phyloP scores from a whole-genome alignment of 2,888 invertebrate genomes.

The Phortica magna region DNA sequence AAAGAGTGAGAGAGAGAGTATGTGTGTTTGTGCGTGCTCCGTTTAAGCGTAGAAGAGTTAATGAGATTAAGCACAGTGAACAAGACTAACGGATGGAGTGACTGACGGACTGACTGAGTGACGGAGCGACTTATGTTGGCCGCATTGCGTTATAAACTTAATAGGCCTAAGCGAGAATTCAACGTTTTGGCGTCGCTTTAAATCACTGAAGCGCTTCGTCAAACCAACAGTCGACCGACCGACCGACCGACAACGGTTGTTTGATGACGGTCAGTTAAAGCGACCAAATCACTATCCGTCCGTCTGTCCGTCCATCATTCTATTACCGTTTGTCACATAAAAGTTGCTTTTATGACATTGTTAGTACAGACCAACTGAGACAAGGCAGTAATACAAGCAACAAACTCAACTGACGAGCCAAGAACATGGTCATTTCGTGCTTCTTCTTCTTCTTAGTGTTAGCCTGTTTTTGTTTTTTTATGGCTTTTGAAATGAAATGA shows the following conservation, averaged over 20 bases:
- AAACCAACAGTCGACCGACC: neutral
- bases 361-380: slow-evolving; percentile 17
- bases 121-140: neutral
- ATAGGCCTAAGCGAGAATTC: slow-evolving; percentile 16
- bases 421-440: neutral
- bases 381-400: slow-evolving; percentile 1
- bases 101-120: neutral
- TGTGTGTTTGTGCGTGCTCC: neutral
- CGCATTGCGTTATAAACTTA: slow-evolving; percentile 22
- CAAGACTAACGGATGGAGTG: neutral
- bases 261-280: slow-evolving; percentile 9
- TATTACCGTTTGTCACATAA: slow-evolving; percentile 21
- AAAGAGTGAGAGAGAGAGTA: neutral
- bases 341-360: slow-evolving; percentile 31
- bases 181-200: slow-evolving; percentile 10
- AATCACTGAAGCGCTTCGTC: slow-evolving; percentile 6
- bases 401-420: neutral
- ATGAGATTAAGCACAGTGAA: slow-evolving; percentile 49
- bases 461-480: neutral
- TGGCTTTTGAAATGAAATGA: slow-evolving; percentile 17
- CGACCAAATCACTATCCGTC: slow-evolving; percentile 7
- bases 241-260: neutral
- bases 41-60: slow-evolving; percentile 45
- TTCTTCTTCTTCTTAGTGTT: neutral
- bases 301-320: slow-evolving; percentile 16